Conservation (phyloP, 1,140 invertebrate species). For the Copidosoma floridanum region DNA sequence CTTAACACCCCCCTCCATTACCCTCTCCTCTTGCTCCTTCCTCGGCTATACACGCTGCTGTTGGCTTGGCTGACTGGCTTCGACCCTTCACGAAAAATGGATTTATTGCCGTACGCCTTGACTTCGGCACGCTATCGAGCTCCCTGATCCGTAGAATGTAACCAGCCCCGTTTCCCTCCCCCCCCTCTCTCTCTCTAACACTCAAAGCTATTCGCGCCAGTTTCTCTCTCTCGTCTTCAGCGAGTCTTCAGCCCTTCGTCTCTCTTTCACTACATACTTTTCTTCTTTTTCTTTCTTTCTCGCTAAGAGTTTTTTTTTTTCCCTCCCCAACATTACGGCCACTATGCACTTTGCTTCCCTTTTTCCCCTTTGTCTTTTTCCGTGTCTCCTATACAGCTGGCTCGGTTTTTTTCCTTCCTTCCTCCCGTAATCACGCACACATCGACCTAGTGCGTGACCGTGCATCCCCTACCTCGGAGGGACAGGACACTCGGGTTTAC, state of each 20-base stretch:
- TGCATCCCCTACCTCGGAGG: no score
- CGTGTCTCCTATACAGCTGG: not conserved
- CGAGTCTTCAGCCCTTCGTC: conserved; percentile 4
- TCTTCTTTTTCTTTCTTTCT: conserved; percentile 13
- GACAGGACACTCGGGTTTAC: no score
- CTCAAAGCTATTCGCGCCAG: conserved; percentile 9
- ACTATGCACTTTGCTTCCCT: not conserved
- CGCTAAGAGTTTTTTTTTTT: not conserved
- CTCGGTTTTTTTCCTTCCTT: not conserved
- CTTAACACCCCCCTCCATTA: conserved; percentile 9
- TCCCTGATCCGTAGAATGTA: conserved; percentile 56
- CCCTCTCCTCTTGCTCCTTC: conserved; percentile 11
- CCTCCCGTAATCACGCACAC: no score
- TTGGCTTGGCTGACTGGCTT: conserved; percentile 20
- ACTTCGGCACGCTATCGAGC: conserved; percentile 59
- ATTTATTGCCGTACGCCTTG: conserved; percentile 58
- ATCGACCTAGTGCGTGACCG: no score
- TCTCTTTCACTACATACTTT: no score
- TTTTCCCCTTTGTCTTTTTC: not conserved
- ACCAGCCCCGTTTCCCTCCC: conserved; percentile 43
- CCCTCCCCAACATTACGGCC: not conserved
- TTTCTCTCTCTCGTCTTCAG: conserved; percentile 25
- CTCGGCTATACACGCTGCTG: not conserved
- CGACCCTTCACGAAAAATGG: conserved; percentile 58
- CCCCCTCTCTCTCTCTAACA: conserved; percentile 4